These are phyloP conservation scores for Nemapogon koenigi DNA, from an alignment of 2,888 invertebrate species.

Conservation along the genomic window DNA sequence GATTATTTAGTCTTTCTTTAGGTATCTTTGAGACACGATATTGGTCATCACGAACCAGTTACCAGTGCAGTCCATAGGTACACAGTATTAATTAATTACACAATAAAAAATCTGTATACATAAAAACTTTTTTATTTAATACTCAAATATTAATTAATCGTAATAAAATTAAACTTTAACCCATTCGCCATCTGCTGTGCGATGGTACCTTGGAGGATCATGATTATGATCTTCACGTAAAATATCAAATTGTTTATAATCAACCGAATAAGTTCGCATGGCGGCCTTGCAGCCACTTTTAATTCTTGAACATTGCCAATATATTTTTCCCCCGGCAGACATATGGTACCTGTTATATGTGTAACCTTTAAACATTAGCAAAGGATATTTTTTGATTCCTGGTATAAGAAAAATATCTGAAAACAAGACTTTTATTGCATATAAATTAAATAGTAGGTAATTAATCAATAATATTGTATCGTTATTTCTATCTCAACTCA, in stretches of 20 bases:
- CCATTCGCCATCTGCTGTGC: background rate
- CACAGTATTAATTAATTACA: no score
- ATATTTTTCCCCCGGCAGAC: background rate
- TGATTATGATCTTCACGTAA: background rate
- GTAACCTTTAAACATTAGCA: background rate
- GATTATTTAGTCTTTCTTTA: no score
- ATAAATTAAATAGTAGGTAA: no score
- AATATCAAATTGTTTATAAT: background rate
- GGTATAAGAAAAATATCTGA: slow-evolving; percentile 1
- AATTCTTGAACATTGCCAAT: background rate
- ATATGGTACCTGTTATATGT: background rate
- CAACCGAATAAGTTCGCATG: slow-evolving; percentile 12
- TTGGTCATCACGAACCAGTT: no score
- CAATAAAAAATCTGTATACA: no score
- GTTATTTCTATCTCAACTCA: no score
- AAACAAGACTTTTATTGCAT: no score
- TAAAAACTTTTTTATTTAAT: background rate
- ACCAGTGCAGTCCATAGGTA: no score
- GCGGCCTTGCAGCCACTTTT: slow-evolving; percentile 5
- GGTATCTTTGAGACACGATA: no score
- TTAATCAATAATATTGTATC: no score
- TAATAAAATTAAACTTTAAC: background rate
- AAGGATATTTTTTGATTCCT: slow-evolving; percentile 1
- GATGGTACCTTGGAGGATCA: background rate
- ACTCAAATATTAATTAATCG: no score